phyloP scores from a whole-genome alignment of 1,140 invertebrate species.

The roundworm (Caenorhabditis elegans) region DNA sequence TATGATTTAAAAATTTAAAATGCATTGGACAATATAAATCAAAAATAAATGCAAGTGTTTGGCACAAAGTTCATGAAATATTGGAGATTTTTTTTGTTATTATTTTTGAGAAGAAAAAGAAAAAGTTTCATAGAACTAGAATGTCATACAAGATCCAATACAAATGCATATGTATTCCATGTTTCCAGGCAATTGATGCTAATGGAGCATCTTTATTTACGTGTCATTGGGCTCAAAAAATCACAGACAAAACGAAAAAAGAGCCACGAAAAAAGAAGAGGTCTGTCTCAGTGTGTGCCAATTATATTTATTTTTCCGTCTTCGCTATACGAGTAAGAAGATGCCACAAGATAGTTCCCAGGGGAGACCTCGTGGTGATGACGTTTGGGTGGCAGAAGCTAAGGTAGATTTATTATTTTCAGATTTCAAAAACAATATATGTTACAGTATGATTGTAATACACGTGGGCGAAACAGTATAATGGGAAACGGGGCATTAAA shows the following conservation, averaged over 20 bases:
- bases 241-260: background rate
- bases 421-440: too few relatives aligned
- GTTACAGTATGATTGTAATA: too few relatives aligned
- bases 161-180: background rate
- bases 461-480: too few relatives aligned
- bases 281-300: too few relatives aligned
- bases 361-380: background rate
- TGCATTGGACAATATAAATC: slow-evolving; percentile 2
- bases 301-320: background rate
- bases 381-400: background rate
- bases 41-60: background rate
- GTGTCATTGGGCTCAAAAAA: background rate
- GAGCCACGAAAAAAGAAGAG: background rate
- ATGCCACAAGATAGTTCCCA: background rate
- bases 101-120: background rate
- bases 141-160: background rate
- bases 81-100: too few relatives aligned
- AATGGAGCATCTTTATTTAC: background rate
- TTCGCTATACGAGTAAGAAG: background rate
- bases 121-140: background rate
- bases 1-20: background rate
- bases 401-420: background rate
- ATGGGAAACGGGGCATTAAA: background rate
- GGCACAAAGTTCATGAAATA: too few relatives aligned
- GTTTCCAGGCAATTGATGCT: slow-evolving; percentile 19